A percentile compares a stretch with the other conserved stretches of the same genome.
Conservation (phyloP, 2,797 vertebrate species). For the Apogon talboti region DNA sequence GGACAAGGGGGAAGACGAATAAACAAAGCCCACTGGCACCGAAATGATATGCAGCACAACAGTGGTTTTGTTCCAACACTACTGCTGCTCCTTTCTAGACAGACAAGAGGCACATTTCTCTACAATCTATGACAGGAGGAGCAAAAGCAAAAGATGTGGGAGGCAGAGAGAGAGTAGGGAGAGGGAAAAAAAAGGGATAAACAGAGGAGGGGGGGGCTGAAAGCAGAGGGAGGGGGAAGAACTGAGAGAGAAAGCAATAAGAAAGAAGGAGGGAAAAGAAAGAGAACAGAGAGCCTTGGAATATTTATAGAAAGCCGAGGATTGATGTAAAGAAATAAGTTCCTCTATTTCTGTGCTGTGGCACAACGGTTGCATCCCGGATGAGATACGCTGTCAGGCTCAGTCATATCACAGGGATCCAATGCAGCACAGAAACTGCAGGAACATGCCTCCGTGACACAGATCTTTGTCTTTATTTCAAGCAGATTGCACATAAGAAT, state of each 20-base stretch:
- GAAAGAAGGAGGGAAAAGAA: conserved; percentile 13
- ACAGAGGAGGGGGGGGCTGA: conserved; percentile 8
- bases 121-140: conserved; percentile 29
- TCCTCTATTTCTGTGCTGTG: conserved; percentile 70
- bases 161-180: conserved; percentile 32
- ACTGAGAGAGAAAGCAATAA: conserved; percentile 25
- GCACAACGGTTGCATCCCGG: conserved; percentile 55
- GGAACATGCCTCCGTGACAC: conserved; percentile 4
- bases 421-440: conserved; percentile 22
- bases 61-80: conserved; percentile 17
- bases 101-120: conserved; percentile 41
- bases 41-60: conserved; percentile 9
- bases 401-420: conserved; percentile 62
- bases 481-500: conserved; percentile 26
- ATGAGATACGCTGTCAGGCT: conserved; percentile 68
- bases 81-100: conserved; percentile 24
- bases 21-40: conserved; percentile 13
- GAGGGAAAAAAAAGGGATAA: conserved; percentile 21
- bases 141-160: conserved; percentile 39
- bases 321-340: conserved; percentile 75
- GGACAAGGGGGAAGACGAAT: background rate
- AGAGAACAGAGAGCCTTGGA: conserved; percentile 60
- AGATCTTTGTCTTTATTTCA: conserved; percentile 17
- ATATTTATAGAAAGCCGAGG: conserved; percentile 77
- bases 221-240: conserved; percentile 2